Base-by-base conservation (phyloP, 2,113 vertebrate genomes). In the Thalassarche chlororhynchos region DNA sequence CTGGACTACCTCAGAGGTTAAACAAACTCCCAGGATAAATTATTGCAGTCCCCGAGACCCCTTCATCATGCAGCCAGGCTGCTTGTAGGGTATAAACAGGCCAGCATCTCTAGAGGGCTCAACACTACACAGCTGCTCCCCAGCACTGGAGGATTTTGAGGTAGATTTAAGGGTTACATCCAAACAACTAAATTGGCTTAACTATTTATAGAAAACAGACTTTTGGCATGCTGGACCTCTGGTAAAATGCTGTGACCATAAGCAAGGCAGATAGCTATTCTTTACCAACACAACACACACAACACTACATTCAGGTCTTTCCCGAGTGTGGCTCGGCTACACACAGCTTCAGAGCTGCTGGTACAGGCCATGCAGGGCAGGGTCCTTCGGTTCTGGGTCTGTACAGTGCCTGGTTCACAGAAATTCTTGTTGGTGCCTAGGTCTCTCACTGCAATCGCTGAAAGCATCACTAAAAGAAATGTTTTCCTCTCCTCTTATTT, bases 151-250 rank as follows among this genome's bases (percentile, higher is more conserved):
- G 60, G 82, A 20, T 17, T 74, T 65, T 16, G 36, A 95, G 85
- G 46, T 32, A 82, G 85, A 54, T 71, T 87, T 82, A 92, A 91
- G 74, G 60, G 94, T 93, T 92, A 93, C 74, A 78, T 61, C 55
- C 93, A 93, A 93, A 95, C 88, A 90, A 74, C 38, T 64, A 77
- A 93, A 95, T 84, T 92, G 82, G 91, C 69, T 90, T 95, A 95
- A 54, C 91, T 93, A 70, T 93, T 95, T 89, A 87, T 91, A 87
- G 90, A 61, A 84, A 47, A 3, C 77, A 47, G 93, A 74, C 36
- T 92, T 96, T 62, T 52, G 70, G 78, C 51, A 2, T 7, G 46
- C 74, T 84, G 74, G 46, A 16, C 49, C 34, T 69, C 49, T 76
- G 90, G 79, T 29, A 76, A 89, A 89, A 44, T 12, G 31, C 89